A percentile compares a stretch with the other conserved stretches of the same genome.
Evolutionary conservation across 1,140 invertebrate species (phyloP).

Genomic region (Drosophila subpulchrella): DNA sequence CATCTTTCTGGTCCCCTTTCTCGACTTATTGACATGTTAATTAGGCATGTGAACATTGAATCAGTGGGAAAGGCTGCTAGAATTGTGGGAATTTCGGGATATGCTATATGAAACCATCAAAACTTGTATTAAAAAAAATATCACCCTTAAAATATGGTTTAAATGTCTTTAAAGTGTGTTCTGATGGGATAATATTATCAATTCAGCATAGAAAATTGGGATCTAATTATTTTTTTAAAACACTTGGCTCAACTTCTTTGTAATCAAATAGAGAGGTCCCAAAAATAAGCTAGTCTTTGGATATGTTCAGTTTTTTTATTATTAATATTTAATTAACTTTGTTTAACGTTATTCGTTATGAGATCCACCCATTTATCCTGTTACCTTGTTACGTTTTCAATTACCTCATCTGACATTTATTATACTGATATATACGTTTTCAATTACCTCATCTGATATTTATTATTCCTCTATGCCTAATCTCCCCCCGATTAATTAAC

Average conservation of each 20-base stretch:
- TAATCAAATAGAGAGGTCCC: no score
- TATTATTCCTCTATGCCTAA: constrained; percentile 2
- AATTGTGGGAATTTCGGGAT: constrained; percentile 8
- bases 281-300: no score
- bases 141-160: no score
- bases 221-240: no score
- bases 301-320: no score
- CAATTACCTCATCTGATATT: constrained; percentile 13
- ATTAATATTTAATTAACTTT: not conserved
- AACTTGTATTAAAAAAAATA: no score
- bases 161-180: no score
- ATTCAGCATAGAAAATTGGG: no score
- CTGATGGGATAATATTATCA: no score
- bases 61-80: not conserved
- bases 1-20: not conserved
- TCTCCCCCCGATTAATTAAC: constrained; percentile 31
- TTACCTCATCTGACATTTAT: constrained; percentile 6
- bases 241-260: no score
- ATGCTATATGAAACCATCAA: not conserved
- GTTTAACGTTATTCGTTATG: not conserved
- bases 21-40: constrained; percentile 41
- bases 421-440: not conserved
- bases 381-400: not conserved
- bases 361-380: not conserved
- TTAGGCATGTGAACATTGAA: constrained; percentile 23